Base-by-base conservation (phyloP, 2,797 vertebrate species). In the Fringilla coelebs region DNA sequence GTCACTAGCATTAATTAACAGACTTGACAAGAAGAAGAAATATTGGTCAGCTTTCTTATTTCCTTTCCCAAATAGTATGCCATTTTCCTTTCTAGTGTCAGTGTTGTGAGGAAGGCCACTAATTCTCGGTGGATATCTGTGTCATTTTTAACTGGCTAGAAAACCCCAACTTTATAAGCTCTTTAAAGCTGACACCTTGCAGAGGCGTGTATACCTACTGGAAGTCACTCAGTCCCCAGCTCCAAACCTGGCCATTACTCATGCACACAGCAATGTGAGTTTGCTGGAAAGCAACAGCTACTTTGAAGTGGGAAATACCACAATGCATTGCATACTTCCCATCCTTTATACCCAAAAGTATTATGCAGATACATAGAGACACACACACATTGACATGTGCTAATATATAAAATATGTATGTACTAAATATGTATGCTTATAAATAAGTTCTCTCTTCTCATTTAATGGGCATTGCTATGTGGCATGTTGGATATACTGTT, bases 311-410 rank as follows among this genome's bases (percentile, higher is more conserved):
- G 46, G n/a, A 79, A 70, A 55, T 52, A 54, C 3, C 29, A 71
- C 24, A 48, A 18, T 76, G 29, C 19, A 16, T 38, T 16, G 7
- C 31, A 34, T 65, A 10, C 31, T 76, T 40, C 55, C 16, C 17
- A 10, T 65, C 28, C 26, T 51, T 2, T 55, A 46, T 57, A 65
- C 51, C 22, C 7, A 45, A 28, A 87, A 38, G 0, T 55, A 5
- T 72, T 68, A 24, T 43, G 26, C 54, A 49, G 57, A n/a, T 71
- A 24, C 3, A 18, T 36, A 11, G 28, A 36, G 5, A 12, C 49
- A 54, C 20, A 32, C 3, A 13, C 25, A 24, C 2, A 4, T 1
- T 6, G 20, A n/a, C 3, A 4, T 0, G 2, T 4, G 3, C 45
- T 72, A 58, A 58, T 24, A 38, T 25, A 22, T 40, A 72, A 90